Evolutionary conservation across 2,888 invertebrate genomes (phyloP).

Genomic region (Allolobophora icterica): DNA sequence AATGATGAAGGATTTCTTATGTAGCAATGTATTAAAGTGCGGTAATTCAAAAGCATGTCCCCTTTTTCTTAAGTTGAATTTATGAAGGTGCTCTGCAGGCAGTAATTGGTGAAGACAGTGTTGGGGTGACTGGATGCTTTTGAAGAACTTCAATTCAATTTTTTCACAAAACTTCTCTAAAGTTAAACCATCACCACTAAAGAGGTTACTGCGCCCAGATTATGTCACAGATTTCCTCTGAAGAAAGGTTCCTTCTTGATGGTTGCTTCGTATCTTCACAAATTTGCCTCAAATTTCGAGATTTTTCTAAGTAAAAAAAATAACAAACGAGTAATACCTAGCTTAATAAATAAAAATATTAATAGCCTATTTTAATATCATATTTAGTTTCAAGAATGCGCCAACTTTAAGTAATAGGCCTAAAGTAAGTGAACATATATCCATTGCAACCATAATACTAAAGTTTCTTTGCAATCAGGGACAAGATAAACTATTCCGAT

Average conservation of each 20-base stretch:
- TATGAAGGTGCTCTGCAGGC: too few relatives aligned
- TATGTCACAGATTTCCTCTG: slow-evolving; percentile 1
- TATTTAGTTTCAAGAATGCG: neutral
- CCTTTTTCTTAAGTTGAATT: too few relatives aligned
- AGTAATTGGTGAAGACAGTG: too few relatives aligned
- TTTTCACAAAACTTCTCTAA: too few relatives aligned
- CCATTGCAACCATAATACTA: neutral
- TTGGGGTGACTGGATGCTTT: too few relatives aligned
- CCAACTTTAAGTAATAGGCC: too few relatives aligned
- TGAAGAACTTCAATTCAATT: too few relatives aligned
- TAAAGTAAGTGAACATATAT: neutral
- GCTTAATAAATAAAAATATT: neutral
- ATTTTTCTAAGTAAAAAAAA: neutral
- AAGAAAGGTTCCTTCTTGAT: neutral
- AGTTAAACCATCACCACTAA: too few relatives aligned
- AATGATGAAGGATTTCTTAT: too few relatives aligned
- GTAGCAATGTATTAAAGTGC: too few relatives aligned
- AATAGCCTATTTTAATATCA: neutral
- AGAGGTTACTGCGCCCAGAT: too few relatives aligned
- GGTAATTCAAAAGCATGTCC: too few relatives aligned
- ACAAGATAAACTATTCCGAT: neutral
- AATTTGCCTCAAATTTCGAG: neutral
- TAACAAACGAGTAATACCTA: neutral
- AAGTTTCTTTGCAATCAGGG: neutral
- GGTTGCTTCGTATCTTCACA: neutral